Percentiles rank a stretch among this genome's conserved stretches.
Conservation (phyloP, 2,888 invertebrate genomes). For the Sphaeridia pumilis region DNA sequence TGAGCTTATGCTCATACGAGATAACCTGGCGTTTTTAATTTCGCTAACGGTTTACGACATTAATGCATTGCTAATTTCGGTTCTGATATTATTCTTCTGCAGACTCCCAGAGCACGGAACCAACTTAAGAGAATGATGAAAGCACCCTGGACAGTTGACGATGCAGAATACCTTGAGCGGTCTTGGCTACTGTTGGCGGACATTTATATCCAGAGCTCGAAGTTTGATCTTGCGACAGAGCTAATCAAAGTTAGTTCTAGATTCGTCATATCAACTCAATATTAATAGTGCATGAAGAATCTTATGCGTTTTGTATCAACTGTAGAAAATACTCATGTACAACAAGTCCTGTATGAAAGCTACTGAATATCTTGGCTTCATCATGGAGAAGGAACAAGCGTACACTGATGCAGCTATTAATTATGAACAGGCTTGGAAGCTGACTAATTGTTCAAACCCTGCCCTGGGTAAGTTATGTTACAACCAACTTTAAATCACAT, state of each 20-base stretch:
- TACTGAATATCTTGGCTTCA: conserved; percentile 71
- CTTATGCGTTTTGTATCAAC: background rate
- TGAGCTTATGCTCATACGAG: conserved; percentile 2
- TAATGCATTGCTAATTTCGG: too few relatives aligned
- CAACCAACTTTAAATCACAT: background rate
- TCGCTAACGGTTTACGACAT: too few relatives aligned
- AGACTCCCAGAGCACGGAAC: conserved; percentile 79
- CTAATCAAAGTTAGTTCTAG: conserved; percentile 45
- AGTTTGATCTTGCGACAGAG: conserved; percentile 75
- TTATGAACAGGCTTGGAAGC: conserved; percentile 78
- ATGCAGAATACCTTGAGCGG: conserved; percentile 88
- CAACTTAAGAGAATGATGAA: conserved; percentile 80
- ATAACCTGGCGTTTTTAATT: too few relatives aligned
- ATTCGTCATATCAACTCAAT: background rate
- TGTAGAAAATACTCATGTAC: conserved; percentile 58
- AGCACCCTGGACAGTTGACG: conserved; percentile 82
- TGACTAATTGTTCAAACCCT: conserved; percentile 68
- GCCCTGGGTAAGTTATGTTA: conserved; percentile 49
- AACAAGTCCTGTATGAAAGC: conserved; percentile 84
- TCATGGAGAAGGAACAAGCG: conserved; percentile 84
- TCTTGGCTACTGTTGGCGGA: conserved; percentile 93
- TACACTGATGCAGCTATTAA: conserved; percentile 71
- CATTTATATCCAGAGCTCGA: conserved; percentile 67
- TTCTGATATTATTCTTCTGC: too few relatives aligned
- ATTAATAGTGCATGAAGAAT: background rate